Evolutionary conservation across 2,797 vertebrate genomes (phyloP), one percentile per base, ranked within the genome.

Genomic region (Ctenopoma multispine): DNA sequence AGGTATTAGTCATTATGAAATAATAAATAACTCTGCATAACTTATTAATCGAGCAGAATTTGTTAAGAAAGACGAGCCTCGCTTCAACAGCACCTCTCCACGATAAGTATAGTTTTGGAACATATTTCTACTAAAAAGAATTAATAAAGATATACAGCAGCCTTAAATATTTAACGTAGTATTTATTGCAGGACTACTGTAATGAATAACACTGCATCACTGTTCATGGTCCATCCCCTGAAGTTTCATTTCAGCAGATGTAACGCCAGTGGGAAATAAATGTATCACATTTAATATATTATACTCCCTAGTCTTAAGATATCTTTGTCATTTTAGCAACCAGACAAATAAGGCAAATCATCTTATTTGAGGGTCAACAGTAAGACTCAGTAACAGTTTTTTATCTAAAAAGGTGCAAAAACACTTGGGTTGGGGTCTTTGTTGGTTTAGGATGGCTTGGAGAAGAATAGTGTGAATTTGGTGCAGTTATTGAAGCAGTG

Each of bases 381-480:
- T 69, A 51, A 66, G 63, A 73, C 51, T 23, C 11, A 48, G 20
- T 15, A 2, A 54, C 40, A 38, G 66, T 10, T 20, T 58, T 55
- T 74, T 75, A 55, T 78, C 57, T 72, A 56, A 84, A 58, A 34
- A 89, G 72, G 82, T 82, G 81, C 67, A 79, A 54, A 58, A 68
- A 57, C 76, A 67, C 73, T 70, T 47, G 70, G 55, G 54, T 47
- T 63, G 41, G 53, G 46, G 46, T 70, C 48, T 20, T 44, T 48
- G 20, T 46, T 63, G 69, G 50, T 54, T 70, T 31, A 3, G 49
- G 69, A 41, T 4, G 63, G 65, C 73, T 78, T 27, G 48, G 57
- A 77, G 46, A 49, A 20, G 23, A 44, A 76, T 3, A 9, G 83
- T 86, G 86, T 89, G 84, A 87, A 84, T 60, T 54, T 51, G 53